Conservation (phyloP, 2,797 vertebrate genomes). For the Melanotaenia pygmaea region DNA sequence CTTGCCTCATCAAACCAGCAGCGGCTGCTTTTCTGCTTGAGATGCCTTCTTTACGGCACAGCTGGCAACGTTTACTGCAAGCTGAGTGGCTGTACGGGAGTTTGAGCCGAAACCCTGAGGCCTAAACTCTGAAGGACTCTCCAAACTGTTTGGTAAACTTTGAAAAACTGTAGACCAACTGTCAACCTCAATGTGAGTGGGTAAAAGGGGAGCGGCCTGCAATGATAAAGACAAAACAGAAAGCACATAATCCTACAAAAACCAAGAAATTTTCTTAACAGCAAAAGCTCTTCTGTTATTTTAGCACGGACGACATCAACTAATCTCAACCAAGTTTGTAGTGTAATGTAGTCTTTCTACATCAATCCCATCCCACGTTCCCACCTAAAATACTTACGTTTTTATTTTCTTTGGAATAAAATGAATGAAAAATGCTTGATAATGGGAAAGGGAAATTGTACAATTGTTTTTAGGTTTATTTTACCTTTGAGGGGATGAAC, state of each 20-base stretch:
- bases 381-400: neutral
- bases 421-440: too few species aligned
- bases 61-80: constrained; percentile 61
- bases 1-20: constrained; percentile 36
- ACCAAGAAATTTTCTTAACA: neutral
- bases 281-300: neutral
- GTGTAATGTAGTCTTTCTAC: neutral
- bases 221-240: neutral
- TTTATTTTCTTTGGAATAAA: too few species aligned
- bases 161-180: neutral
- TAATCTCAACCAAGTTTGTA: neutral
- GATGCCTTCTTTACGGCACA: constrained; percentile 51
- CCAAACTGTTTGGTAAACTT: constrained; percentile 17
- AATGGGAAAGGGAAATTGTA: too few species aligned
- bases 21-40: constrained; percentile 31
- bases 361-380: neutral
- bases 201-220: neutral
- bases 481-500: neutral
- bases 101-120: constrained; percentile 10
- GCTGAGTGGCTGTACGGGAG: constrained; percentile 13
- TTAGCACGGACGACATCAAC: neutral
- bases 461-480: neutral
- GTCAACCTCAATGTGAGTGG: neutral
- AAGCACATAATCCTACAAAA: neutral
- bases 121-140: constrained; percentile 3